These are phyloP conservation scores for Eptatretus burgeri DNA, from an alignment of 2,113 vertebrate species.

Conservation along the genomic window DNA sequence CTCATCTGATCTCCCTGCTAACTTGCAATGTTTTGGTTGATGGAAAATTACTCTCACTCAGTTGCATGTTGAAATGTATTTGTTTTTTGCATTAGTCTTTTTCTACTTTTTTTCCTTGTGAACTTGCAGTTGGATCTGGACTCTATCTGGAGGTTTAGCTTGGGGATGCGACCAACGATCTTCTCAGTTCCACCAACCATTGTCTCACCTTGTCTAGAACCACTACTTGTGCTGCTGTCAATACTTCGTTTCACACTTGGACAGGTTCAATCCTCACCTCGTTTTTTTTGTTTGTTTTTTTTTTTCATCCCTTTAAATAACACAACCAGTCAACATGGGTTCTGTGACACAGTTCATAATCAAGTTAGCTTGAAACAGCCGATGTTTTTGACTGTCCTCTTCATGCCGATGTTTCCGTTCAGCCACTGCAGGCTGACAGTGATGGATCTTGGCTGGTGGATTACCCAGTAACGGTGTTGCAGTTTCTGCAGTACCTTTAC, in stretches of 20 bases:
- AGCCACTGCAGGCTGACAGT: slow-evolving; percentile 97
- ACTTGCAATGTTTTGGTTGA: no score
- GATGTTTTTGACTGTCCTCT: slow-evolving; percentile 8
- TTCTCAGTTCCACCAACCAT: slow-evolving; percentile 49
- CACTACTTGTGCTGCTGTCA: slow-evolving; percentile 54
- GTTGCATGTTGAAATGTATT: no score
- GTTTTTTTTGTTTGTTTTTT: no score
- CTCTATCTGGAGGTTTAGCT: slow-evolving; percentile 92
- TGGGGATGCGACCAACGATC: slow-evolving; percentile 68
- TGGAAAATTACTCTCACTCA: no score
- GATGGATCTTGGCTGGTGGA: slow-evolving; percentile 92
- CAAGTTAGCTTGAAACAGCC: no score
- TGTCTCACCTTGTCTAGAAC: slow-evolving; percentile 62
- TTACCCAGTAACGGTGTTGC: slow-evolving; percentile 87
- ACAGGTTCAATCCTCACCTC: slow-evolving; percentile 21
- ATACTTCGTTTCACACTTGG: slow-evolving; percentile 97
- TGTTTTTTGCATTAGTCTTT: no score
- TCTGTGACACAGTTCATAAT: slow-evolving; percentile 5
- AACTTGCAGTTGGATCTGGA: slow-evolving; percentile 60
- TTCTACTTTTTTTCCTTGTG: no score
- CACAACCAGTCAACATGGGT: slow-evolving; percentile 13
- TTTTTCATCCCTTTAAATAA: no score
- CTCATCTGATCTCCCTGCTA: no score
- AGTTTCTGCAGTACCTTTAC: slow-evolving; percentile 88
- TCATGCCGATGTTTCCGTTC: neutral